Percentiles rank a stretch among this genome's conserved stretches.
These are phyloP conservation scores for Parazoanthus darwini DNA, from an alignment of 92 coral and sea anemone species.

Conservation along the genomic window DNA sequence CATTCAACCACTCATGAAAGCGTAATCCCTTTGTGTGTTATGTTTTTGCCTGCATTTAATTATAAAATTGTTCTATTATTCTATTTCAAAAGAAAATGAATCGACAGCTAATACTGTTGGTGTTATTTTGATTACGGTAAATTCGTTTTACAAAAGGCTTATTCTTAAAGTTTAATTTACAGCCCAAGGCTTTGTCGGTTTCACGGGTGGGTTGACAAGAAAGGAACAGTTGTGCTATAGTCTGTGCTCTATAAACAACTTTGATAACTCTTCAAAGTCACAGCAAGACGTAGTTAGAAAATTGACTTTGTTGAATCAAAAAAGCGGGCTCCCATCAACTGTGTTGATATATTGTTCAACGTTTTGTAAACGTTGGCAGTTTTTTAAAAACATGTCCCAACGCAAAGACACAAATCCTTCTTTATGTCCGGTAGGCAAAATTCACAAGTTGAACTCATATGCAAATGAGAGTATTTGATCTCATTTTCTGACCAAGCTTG, in stretches of 20 bases:
- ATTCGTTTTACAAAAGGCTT: conserved; percentile 60
- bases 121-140: conserved; percentile 74
- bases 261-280: conserved; percentile 9
- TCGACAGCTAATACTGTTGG: conserved; percentile 66
- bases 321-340: conserved; percentile 6
- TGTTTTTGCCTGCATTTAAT: conserved; percentile 66
- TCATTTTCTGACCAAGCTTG: not conserved
- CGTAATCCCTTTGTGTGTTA: conserved; percentile 47
- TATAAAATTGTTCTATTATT: conserved; percentile 80
- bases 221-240: not conserved
- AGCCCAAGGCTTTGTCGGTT: conserved; percentile 38
- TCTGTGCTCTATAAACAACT: conserved; percentile 2
- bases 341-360: conserved; percentile 18
- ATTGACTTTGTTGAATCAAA: conserved; percentile 22
- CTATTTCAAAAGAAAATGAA: conserved; percentile 73
- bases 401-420: conserved; percentile 16
- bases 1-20: conserved; percentile 27
- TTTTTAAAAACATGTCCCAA: conserved; percentile 19
- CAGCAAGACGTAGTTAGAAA: conserved; percentile 30
- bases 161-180: conserved; percentile 75
- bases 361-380: not conserved
- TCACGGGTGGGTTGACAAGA: conserved; percentile 7
- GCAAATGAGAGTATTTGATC: conserved; percentile 19
- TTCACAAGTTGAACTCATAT: conserved; percentile 3
- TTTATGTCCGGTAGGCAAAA: conserved; percentile 22